Evolutionary conservation across 2,113 vertebrate genomes (phyloP).

Genomic region (Desmodus rotundus): DNA sequence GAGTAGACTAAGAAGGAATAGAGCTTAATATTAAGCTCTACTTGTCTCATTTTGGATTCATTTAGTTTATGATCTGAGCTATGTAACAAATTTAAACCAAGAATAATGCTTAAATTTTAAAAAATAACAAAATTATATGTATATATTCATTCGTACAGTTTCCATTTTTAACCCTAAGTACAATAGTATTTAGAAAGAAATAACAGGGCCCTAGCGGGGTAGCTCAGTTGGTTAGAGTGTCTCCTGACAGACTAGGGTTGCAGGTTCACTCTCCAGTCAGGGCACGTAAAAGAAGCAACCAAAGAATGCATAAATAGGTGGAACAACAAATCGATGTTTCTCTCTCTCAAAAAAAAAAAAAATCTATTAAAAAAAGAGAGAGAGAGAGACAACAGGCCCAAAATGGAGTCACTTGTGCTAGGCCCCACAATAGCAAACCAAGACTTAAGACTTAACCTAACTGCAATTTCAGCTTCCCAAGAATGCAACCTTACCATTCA

Average conservation of each 20-base stretch:
- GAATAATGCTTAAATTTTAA: constrained; percentile 49
- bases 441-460: not conserved
- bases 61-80: constrained; percentile 46
- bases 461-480: not conserved
- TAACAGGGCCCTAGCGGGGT: too few relatives aligned
- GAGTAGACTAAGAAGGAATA: not conserved
- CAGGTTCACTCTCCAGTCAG: too few relatives aligned
- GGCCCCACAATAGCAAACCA: not conserved
- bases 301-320: too few relatives aligned
- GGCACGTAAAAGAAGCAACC: too few relatives aligned
- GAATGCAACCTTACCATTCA: not conserved
- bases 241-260: too few relatives aligned
- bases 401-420: not conserved
- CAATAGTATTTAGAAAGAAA: too few relatives aligned
- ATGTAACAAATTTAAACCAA: constrained; percentile 55
- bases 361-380: too few relatives aligned
- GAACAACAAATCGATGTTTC: too few relatives aligned
- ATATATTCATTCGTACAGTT: constrained; percentile 39
- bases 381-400: not conserved
- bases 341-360: too few relatives aligned
- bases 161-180: constrained; percentile 30
- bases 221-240: too few relatives aligned
- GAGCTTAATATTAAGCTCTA: not conserved
- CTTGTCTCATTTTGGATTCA: not conserved
- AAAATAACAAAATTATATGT: constrained; percentile 55